A percentile compares a stretch with the other conserved stretches of the same genome.
These are phyloP conservation scores for Brachionus plicatilis DNA, from an alignment of 1,140 invertebrate species.

Conservation along the genomic window DNA sequence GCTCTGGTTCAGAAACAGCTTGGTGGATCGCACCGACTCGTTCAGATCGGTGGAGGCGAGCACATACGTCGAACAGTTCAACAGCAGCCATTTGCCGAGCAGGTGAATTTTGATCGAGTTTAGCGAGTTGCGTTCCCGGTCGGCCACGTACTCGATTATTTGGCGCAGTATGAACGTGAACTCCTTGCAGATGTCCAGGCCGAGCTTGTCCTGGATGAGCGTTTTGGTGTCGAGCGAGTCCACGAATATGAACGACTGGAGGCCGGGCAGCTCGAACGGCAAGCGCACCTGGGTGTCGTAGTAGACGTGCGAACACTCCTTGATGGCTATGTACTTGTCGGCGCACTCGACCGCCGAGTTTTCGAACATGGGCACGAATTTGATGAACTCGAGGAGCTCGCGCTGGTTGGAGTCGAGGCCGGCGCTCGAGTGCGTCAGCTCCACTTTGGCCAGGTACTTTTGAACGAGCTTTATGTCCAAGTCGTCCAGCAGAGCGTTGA, in stretches of 20 bases:
- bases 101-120: conserved; percentile 16
- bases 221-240: neutral
- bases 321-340: conserved; percentile 6
- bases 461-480: neutral
- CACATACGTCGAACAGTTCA: conserved; percentile 1
- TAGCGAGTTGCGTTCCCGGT: neutral
- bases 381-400: conserved; percentile 4
- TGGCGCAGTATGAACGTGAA: neutral
- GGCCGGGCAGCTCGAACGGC: conserved; percentile 7
- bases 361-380: conserved; percentile 39
- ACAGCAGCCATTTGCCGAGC: conserved; percentile 28
- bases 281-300: conserved; percentile 37
- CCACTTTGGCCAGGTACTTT: conserved; percentile 24
- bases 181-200: neutral
- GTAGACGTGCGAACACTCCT: neutral
- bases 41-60: neutral
- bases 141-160: neutral
- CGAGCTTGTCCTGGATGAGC: neutral
- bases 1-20: conserved; percentile 17
- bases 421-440: neutral
- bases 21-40: neutral
- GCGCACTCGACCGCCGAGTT: neutral
- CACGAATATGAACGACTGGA: conserved; percentile 3
- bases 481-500: conserved; percentile 23
- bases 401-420: neutral